A percentile compares a stretch with the other conserved stretches of the same genome.
These are phyloP conservation scores for Platysteira castanea DNA, from an alignment of 2,113 vertebrate genomes.

Conservation along the genomic window DNA sequence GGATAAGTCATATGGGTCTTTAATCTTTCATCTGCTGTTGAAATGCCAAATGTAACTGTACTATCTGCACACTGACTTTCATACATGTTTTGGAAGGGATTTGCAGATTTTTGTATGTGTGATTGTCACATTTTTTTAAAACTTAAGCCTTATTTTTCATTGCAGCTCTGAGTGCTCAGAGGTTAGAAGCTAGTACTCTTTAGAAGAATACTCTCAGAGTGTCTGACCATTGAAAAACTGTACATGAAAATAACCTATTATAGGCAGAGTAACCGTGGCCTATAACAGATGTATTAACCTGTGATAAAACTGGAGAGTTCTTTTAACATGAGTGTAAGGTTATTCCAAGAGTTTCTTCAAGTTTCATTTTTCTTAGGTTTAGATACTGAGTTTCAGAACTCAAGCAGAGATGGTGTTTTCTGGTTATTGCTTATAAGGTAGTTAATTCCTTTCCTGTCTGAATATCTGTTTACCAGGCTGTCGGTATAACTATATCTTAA, in stretches of 20 bases:
- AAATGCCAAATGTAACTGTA: not conserved
- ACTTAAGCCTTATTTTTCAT: not conserved
- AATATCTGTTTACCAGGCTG: not conserved
- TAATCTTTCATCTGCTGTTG: not conserved
- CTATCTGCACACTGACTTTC: not conserved
- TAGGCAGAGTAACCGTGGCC: not conserved
- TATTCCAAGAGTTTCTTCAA: not conserved
- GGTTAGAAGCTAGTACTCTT: not conserved
- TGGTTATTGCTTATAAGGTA: not conserved
- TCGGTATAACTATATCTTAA: not conserved
- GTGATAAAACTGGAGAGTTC: not conserved
- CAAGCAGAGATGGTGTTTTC: not conserved
- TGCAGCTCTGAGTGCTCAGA: not conserved
- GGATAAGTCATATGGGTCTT: not conserved
- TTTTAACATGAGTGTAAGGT: not conserved
- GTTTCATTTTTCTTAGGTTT: not conserved
- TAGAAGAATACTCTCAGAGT: not conserved
- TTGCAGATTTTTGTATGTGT: not conserved
- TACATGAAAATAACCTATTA: not conserved
- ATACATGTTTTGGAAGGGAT: not conserved
- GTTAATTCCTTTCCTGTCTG: not conserved
- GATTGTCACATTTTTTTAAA: not conserved
- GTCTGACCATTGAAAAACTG: not conserved
- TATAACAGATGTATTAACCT: not conserved
- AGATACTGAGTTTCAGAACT: not conserved